These are phyloP conservation scores for Meriones unguiculatus DNA, from an alignment of 2,113 vertebrate genomes.

Conservation along the genomic window DNA sequence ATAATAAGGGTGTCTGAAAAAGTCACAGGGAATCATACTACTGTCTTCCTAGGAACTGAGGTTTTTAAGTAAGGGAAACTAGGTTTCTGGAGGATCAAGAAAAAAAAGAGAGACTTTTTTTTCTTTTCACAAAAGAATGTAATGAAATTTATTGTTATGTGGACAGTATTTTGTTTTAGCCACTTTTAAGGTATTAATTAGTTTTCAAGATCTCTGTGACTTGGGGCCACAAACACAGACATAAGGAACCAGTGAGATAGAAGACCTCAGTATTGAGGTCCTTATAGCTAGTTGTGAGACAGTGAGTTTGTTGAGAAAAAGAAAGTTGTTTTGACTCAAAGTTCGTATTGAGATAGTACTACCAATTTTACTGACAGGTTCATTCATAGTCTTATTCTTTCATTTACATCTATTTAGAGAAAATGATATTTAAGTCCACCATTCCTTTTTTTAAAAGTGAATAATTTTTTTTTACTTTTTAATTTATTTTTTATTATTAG, in stretches of 20 bases:
- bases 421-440: background rate
- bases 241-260: background rate
- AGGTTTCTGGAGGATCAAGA: background rate
- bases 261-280: background rate
- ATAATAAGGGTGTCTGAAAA: background rate
- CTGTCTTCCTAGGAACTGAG: background rate
- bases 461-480: too few relatives aligned
- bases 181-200: background rate
- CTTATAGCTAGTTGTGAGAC: too few relatives aligned
- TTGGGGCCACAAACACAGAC: background rate
- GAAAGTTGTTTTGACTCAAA: slow-evolving; percentile 19
- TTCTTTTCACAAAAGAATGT: background rate
- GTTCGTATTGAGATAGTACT: background rate
- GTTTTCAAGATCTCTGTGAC: background rate
- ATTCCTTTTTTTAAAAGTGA: background rate
- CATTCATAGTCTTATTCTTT: background rate
- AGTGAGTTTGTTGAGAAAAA: background rate
- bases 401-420: background rate
- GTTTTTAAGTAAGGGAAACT: background rate
- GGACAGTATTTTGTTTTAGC: background rate
- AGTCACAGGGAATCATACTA: background rate
- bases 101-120: background rate
- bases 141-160: background rate
- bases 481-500: too few relatives aligned
- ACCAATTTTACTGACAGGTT: background rate